phyloP scores from a whole-genome alignment of 2,113 vertebrate species.

The Ariopsis seemanni region DNA sequence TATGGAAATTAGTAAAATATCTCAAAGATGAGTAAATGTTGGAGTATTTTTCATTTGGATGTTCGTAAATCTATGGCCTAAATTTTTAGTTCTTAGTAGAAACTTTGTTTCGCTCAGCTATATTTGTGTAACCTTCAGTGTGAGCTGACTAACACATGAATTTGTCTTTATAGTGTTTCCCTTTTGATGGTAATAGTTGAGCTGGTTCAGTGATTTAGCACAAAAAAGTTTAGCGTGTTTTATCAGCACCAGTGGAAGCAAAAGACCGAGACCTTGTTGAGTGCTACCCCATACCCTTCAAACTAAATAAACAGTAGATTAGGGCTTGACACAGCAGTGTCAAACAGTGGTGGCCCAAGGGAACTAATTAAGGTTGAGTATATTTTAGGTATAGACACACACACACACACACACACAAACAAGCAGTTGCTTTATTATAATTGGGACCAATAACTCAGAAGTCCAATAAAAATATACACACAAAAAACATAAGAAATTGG shows the following conservation, averaged over 20 bases:
- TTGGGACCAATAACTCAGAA: conserved; percentile 30
- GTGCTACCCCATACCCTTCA: neutral
- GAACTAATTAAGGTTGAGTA: conserved; percentile 70
- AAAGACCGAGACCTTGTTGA: conserved; percentile 15
- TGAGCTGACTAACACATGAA: neutral
- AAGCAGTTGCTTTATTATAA: conserved; percentile 34
- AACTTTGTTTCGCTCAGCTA: neutral
- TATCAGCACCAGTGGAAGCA: conserved; percentile 16
- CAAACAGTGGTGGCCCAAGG: conserved; percentile 60
- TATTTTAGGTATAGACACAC: conserved; percentile 54
- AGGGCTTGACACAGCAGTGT: conserved; percentile 47
- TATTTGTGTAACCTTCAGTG: neutral
- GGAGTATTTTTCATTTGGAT: neutral
- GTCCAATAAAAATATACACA: conserved; percentile 56
- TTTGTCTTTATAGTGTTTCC: neutral
- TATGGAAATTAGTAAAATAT: too few relatives aligned
- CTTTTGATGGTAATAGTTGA: neutral
- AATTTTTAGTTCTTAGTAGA: neutral
- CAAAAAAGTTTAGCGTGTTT: conserved; percentile 27
- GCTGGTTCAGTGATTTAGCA: conserved; percentile 10
- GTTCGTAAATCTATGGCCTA: neutral
- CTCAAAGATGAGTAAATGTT: neutral
- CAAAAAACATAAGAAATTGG: conserved; percentile 51
- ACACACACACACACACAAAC: conserved; percentile 46
- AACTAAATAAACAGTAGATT: conserved; percentile 46